Evolutionary conservation across 1,140 invertebrate species (phyloP), one percentile per base, ranked within the genome.

Genomic region (Macrotrachela quadricornifera): DNA sequence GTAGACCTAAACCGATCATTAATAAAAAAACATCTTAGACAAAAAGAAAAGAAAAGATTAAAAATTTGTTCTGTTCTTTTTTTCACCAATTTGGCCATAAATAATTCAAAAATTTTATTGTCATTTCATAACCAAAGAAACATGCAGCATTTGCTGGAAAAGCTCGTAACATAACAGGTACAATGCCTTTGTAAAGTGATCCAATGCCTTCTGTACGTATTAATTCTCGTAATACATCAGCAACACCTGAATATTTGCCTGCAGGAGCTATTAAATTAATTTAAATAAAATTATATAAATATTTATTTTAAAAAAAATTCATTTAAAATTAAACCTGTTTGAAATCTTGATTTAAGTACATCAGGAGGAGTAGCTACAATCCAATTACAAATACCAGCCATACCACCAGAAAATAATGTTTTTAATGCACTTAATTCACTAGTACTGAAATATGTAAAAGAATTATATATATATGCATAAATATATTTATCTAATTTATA

Each of bases 361-460:
- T 99, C 92, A 46, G 87, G 80, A 15, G 90, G 88, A 74, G 97
- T 91, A 58, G 85, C 90, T 39, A 96, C 79, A 11, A 81, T 63
- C 92, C 92, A 97, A 71, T 96, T 95, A 57, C 81, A 79, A 62
- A 96, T 86, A 51, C 92, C 92, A 54, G 92, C 90, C 65, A 79
- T 80, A 47, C 92, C 92, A 57, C 92, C 92, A 58, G 91, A 86
- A 58, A 90, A 74, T 54, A 97, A 76, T 0, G 87, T 94, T 54
- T 77, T 74, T 3, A 77, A 50, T 51, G 82, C 71, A 58, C 79
- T 79, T 13, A 83, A 59, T 41, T 78, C 71, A 46, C 55, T 62
- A 30, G 65, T 56, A 45, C n/a, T n/a, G n/a, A n/a, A n/a, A n/a
- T n/a, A n/a, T n/a, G n/a, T n/a, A n/a, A n/a, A n/a, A 58, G 61